Percentiles rank a stretch among this genome's conserved stretches.
phyloP scores from a whole-genome alignment of 2,888 invertebrate species.

The Drosophila nigritarsus region DNA sequence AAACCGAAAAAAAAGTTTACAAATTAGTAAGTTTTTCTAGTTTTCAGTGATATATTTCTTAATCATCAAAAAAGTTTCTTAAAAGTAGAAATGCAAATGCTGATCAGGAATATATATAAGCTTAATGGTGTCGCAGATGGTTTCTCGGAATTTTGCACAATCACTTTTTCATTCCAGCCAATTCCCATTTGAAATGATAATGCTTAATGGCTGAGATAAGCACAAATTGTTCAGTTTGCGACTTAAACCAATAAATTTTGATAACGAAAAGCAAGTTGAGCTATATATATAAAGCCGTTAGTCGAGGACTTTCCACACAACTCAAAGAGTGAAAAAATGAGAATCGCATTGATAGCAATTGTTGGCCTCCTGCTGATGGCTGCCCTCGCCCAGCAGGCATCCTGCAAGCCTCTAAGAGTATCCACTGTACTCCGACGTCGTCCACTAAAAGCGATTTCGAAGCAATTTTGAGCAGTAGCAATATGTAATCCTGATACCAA shows the following conservation, averaged over 20 bases:
- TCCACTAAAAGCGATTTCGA: not conserved
- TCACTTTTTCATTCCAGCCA: not conserved
- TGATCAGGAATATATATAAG: not conserved
- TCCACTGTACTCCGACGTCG: not conserved
- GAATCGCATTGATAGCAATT: not conserved
- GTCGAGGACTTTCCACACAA: not conserved
- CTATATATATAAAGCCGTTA: not conserved
- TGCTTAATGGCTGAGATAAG: not conserved
- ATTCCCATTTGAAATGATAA: not conserved
- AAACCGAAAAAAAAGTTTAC: too few relatives aligned
- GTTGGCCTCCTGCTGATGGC: not conserved
- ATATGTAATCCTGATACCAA: not conserved
- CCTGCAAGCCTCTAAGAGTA: not conserved
- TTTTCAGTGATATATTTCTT: not conserved
- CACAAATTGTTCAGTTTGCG: not conserved
- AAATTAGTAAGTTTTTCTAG: not conserved
- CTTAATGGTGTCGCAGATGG: not conserved
- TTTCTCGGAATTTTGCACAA: not conserved
- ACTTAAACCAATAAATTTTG: not conserved
- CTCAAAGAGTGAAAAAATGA: not conserved
- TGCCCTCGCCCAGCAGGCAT: not conserved
- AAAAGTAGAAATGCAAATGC: not conserved
- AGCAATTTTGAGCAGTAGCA: not conserved
- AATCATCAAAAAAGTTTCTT: not conserved
- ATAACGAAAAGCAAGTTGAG: not conserved